Base-by-base conservation (phyloP, 1,140 invertebrate species). In the Mya arenaria region DNA sequence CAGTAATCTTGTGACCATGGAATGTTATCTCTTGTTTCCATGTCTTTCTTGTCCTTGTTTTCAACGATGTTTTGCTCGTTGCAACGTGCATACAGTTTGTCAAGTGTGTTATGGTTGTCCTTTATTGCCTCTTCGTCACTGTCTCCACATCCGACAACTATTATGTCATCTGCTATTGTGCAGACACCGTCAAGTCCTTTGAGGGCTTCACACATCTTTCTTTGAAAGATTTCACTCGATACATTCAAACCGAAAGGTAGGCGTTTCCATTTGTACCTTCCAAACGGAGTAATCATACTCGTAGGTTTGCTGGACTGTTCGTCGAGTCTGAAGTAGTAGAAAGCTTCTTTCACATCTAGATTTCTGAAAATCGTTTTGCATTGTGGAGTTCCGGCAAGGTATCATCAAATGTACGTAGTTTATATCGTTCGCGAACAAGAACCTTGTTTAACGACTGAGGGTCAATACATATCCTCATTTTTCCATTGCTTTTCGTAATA, bases 231-330 rank as follows among this genome's bases (percentile, higher is more conserved):
- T 55, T 75, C 68, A 60, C 75, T 80, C 6, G 30, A 63, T 6
- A 83, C 74, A 10, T 68, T 85, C 10, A 94, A 79, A 15, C 93
- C 92, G 87, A 93, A 94, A 10, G 92, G 92, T 32, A 92, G 63
- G 52, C 92, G 85, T 23, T 82, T 66, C 83, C 90, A 92, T 65
- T 86, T 82, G 72, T 82, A 92, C 41, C 88, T 72, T 25, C 91
- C 93, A 90, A 92, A 94, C 15, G 92, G 92, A 4, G 87, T 90
- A 10, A 91, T 91, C 52, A 83, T 73, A 10, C 86, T 85, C 1
- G 84, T 85, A 55, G 89, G 44, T n/a, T 73, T 23, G 62, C 73
- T 72, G 28, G 82, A 86, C 28, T 71, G 66, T 37, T 89, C 63
- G 52, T 89, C 87, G 10, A 88, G 72, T 44, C 36, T 25, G 84